Base-by-base conservation (phyloP, 92 coral and sea anemone genomes). In the Palythoa caribaeorum region DNA sequence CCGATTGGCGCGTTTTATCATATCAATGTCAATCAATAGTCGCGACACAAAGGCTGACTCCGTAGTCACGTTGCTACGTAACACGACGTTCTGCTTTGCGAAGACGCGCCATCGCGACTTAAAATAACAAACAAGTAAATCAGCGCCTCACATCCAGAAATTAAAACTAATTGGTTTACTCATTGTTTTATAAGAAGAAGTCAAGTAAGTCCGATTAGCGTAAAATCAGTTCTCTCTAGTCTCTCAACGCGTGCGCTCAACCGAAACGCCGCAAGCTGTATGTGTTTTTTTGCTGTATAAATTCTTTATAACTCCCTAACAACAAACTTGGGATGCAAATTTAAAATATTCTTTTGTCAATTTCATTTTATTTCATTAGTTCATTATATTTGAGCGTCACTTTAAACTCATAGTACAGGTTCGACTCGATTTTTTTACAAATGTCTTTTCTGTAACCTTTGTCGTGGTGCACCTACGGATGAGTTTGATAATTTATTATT, bases 291-390 rank as follows among this genome's bases (percentile, higher is more conserved):
- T 65, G 71, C 71, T 65, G 59, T 52, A 52, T 52, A 52, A 52
- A 52, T 52, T 52, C 7, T 52, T 52, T 52, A 0, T 12, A 52
- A 52, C 13, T 6, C 59, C 13, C 1, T 15, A 15, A 65, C 6
- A 65, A 65, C 19, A 65, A 65, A 65, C 71, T 65, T 65, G 71
- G 71, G 71, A 65, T 20, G 71, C 71, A 15, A 65, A 65, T 15
- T 65, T 20, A 65, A 65, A 1, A 65, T 52, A 65, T 65, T 15
- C 1, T 65, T 65, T 65, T 65, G 16, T 65, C 71, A 17, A 65
- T 1, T 65, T 65, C 19, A 65, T 20, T 7, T 65, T 65, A n/a
- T 65, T 65, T 28, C 0, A 28, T 28, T 0, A 28, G 0, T 28
- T 28, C 0, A 28, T 28, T 28, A 0, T 6, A 65, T 15, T 65